phyloP scores from a whole-genome alignment of 1,140 invertebrate genomes.

The Hermatobates lingyangjiaoensis region DNA sequence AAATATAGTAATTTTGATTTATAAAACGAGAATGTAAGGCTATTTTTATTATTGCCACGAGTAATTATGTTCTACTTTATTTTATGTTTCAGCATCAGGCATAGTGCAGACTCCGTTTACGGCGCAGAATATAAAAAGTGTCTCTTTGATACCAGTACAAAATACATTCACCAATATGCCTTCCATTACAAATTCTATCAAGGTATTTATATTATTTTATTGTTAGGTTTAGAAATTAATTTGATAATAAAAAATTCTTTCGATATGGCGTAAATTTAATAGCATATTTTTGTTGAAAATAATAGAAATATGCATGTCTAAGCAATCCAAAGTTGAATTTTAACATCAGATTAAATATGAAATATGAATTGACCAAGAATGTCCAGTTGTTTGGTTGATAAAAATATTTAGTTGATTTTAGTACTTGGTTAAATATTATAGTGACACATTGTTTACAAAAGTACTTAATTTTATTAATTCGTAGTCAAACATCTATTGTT shows the following conservation, averaged over 20 bases:
- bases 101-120: constrained; percentile 8
- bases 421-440: too few species aligned
- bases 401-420: too few species aligned
- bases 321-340: neutral
- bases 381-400: too few species aligned
- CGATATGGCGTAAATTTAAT: neutral
- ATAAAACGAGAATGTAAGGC: too few species aligned
- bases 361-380: neutral
- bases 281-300: neutral
- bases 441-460: too few species aligned
- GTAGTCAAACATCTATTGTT: too few species aligned
- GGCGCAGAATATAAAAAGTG: constrained; percentile 5
- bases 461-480: too few species aligned
- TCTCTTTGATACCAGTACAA: neutral
- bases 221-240: neutral
- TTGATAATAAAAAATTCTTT: neutral
- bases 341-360: neutral
- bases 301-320: neutral
- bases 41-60: too few species aligned
- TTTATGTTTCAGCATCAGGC: constrained; percentile 2
- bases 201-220: neutral
- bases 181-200: constrained; percentile 10
- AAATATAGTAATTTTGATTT: neutral
- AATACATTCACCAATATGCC: constrained; percentile 9
- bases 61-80: neutral